Evolutionary conservation across 1,140 invertebrate genomes (phyloP).

Genomic region (Camponotus pennsylvanicus): DNA sequence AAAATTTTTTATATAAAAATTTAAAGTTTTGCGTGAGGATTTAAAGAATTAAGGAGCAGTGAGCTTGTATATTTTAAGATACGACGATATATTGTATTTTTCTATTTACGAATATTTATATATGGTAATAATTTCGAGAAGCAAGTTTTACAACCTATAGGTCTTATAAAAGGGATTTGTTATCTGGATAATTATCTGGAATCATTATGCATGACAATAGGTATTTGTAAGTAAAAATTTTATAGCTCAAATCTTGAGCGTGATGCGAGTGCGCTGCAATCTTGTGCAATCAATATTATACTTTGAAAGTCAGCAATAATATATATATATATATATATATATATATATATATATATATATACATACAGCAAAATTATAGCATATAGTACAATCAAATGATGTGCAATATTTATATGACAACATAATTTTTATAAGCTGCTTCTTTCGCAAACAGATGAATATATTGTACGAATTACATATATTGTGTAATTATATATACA

Average conservation of each 20-base stretch:
- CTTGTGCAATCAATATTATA: constrained; percentile 65
- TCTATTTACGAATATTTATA: constrained; percentile 55
- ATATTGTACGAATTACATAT: constrained; percentile 79
- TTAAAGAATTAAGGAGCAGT: constrained; percentile 61
- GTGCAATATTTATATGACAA: constrained; percentile 81
- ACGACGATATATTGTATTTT: constrained; percentile 67
- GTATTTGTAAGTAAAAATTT: constrained; percentile 49
- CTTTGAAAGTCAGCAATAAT: constrained; percentile 47
- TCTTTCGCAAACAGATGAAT: constrained; percentile 74
- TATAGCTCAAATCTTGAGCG: constrained; percentile 48
- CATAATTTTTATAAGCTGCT: constrained; percentile 78
- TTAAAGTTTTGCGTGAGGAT: constrained; percentile 65
- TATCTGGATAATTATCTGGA: constrained; percentile 8
- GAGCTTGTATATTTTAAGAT: constrained; percentile 67
- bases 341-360: background rate
- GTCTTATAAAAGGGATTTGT: constrained; percentile 10
- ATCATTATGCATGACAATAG: constrained; percentile 46
- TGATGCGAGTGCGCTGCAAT: constrained; percentile 58
- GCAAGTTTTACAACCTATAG: background rate
- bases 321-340: constrained; percentile 10
- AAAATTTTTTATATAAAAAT: constrained; percentile 67
- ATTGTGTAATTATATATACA: constrained; percentile 71
- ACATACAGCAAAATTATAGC: constrained; percentile 57
- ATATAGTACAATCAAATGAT: constrained; percentile 69
- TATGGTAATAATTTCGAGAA: constrained; percentile 25